phyloP scores from a whole-genome alignment of 2,797 vertebrate species.

The Leucoraja ocellata region DNA sequence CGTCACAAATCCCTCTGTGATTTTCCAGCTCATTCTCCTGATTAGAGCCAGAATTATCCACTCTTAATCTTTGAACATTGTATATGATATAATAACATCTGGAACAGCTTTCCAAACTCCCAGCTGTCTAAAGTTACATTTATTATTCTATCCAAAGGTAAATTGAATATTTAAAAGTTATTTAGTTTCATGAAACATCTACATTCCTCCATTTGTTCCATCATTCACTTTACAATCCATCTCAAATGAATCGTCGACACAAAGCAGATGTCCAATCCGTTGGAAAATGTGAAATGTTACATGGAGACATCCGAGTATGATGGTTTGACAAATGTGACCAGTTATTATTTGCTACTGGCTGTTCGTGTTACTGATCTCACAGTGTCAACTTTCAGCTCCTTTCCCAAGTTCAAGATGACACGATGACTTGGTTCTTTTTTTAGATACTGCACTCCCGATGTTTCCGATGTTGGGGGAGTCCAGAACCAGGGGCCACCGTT shows the following conservation, averaged over 20 bases:
- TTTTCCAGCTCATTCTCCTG: background rate
- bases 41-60: background rate
- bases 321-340: background rate
- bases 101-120: background rate
- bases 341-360: background rate
- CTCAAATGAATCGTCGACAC: background rate
- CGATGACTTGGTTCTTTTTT: background rate
- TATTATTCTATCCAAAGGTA: background rate
- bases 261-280: background rate
- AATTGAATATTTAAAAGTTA: background rate
- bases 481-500: too few species aligned
- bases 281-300: background rate
- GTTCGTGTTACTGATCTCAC: background rate
- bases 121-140: background rate
- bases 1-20: background rate
- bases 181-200: background rate
- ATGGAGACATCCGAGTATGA: background rate
- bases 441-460: too few species aligned
- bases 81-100: background rate
- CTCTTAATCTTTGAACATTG: background rate
- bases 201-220: background rate
- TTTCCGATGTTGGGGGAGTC: too few species aligned
- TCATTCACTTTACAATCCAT: background rate
- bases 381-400: too few species aligned
- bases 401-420: background rate